Conservation (phyloP, 2,888 invertebrate species). For the Caenorhabditis drosophilae region DNA sequence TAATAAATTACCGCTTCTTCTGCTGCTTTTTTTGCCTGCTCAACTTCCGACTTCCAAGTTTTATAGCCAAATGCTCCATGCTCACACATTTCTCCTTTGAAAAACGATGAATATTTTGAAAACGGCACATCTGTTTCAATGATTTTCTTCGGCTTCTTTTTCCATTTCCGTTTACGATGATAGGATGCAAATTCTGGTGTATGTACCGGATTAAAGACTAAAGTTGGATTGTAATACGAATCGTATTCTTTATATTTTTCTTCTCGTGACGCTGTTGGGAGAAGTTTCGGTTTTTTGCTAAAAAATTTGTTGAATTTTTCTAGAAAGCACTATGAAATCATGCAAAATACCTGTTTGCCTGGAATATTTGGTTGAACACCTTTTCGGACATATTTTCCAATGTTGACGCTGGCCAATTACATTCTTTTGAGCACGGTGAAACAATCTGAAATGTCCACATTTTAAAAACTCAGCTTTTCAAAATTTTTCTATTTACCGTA, state of each 20-base stretch:
- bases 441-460: too few relatives aligned
- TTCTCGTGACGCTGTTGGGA: not conserved
- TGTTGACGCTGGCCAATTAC: slow-evolving; percentile 7
- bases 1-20: too few relatives aligned
- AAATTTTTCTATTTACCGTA: too few relatives aligned
- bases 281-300: too few relatives aligned
- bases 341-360: not conserved
- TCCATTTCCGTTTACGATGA: not conserved
- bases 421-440: slow-evolving; percentile 13
- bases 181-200: slow-evolving; percentile 1
- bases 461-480: too few relatives aligned
- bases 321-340: not conserved
- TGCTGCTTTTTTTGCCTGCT: not conserved
- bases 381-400: slow-evolving; percentile 10
- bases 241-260: slow-evolving; percentile 6
- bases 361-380: slow-evolving; percentile 15
- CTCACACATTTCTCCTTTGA: not conserved
- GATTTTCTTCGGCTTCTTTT: not conserved
- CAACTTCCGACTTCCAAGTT: not conserved
- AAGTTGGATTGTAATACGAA: slow-evolving; percentile 20
- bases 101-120: not conserved
- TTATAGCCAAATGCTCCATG: not conserved
- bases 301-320: slow-evolving; percentile 2
- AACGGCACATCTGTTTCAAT: not conserved
- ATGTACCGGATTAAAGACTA: not conserved